Evolutionary conservation across 2,113 vertebrate species (phyloP).

Genomic region (Cynopterus brachyotis): DNA sequence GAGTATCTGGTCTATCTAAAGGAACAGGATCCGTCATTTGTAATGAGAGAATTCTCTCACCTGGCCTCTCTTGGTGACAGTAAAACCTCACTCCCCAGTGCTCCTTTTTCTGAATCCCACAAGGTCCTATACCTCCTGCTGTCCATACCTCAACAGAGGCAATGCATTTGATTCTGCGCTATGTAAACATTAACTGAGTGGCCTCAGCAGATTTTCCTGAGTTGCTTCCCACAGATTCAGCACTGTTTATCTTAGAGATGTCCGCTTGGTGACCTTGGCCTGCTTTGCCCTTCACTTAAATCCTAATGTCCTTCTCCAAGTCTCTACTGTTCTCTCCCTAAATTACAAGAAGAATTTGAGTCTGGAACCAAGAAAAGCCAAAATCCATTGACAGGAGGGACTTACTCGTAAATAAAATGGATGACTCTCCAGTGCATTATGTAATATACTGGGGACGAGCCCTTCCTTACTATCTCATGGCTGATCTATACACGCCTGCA

Average conservation of each 20-base stretch:
- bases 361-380: slow-evolving; percentile 19
- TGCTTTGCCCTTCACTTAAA: not conserved
- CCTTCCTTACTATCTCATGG: accelerated
- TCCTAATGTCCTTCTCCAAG: not conserved
- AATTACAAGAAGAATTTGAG: not conserved
- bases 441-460: not conserved
- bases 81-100: not conserved
- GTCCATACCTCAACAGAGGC: not conserved
- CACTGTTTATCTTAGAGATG: not conserved
- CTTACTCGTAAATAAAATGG: not conserved
- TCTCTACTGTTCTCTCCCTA: not conserved
- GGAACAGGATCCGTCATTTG: not conserved
- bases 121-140: not conserved
- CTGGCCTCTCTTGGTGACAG: not conserved
- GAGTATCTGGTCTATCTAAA: not conserved
- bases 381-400: not conserved
- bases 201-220: not conserved
- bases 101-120: not conserved
- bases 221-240: not conserved
- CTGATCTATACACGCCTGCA: accelerated
- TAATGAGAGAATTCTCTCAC: not conserved
- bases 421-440: not conserved
- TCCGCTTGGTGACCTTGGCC: not conserved
- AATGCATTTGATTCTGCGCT: not conserved
- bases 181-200: not conserved